Evolutionary conservation across 1,140 invertebrate species (phyloP).

Genomic region (Polyergus mexicanus): DNA sequence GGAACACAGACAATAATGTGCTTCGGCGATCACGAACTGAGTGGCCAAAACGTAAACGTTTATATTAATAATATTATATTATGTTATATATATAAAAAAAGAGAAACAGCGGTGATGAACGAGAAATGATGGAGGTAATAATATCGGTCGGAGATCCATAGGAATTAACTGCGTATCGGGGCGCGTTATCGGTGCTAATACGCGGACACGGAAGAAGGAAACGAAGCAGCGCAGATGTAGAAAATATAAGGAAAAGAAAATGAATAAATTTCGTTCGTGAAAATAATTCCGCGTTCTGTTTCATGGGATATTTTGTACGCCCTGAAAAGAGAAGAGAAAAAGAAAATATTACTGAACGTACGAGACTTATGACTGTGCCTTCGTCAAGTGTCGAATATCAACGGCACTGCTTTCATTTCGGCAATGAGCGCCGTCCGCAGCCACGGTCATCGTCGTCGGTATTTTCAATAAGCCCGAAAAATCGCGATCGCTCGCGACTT

Average conservation of each 20-base stretch:
- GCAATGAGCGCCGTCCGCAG: conserved; percentile 69
- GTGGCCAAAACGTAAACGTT: conserved; percentile 86
- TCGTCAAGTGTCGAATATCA: conserved; percentile 80
- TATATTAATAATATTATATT: conserved; percentile 85
- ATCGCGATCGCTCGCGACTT: conserved; percentile 66
- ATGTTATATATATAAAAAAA: conserved; percentile 83
- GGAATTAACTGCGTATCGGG: conserved; percentile 69
- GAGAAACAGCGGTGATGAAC: conserved; percentile 31
- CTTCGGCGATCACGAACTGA: conserved; percentile 84
- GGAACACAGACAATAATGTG: conserved; percentile 84
- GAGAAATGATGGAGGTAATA: conserved; percentile 16
- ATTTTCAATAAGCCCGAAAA: conserved; percentile 47
- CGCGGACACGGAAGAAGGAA: conserved; percentile 73
- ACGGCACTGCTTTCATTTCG: conserved; percentile 75
- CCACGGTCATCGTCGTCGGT: conserved; percentile 78
- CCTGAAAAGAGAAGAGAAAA: conserved; percentile 58
- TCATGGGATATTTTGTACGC: conserved; percentile 70
- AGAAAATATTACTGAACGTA: conserved; percentile 74
- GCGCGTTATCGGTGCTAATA: conserved; percentile 84
- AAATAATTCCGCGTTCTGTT: conserved; percentile 72
- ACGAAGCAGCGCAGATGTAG: conserved; percentile 55
- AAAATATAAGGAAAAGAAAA: conserved; percentile 66
- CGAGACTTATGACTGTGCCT: conserved; percentile 85
- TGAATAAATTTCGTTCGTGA: conserved; percentile 67
- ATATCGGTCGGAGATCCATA: conserved; percentile 36